Percentiles rank a stretch among this genome's conserved stretches.
phyloP scores from a whole-genome alignment of 2,797 vertebrate genomes.

The Mus spretus region DNA sequence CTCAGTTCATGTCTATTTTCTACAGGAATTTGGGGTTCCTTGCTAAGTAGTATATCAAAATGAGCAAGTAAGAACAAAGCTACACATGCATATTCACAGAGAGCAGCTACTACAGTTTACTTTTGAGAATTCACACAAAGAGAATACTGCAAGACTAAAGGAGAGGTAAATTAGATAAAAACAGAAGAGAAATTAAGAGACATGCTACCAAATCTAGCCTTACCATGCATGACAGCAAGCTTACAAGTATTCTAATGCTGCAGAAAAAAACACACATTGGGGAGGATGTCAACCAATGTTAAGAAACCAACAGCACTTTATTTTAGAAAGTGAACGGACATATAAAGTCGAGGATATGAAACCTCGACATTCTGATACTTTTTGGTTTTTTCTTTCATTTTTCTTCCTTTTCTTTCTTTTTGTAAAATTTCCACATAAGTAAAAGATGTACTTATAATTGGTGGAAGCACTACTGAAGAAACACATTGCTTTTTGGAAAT shows the following conservation, averaged over 20 bases:
- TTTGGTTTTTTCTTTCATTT: background rate
- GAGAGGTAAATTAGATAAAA: background rate
- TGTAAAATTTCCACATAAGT: background rate
- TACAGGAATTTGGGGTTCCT: background rate
- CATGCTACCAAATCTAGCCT: constrained; percentile 30
- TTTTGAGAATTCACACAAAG: background rate
- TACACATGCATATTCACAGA: background rate
- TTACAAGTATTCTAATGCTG: constrained; percentile 49
- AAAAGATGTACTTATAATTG: constrained; percentile 31
- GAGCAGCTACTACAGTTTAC: background rate
- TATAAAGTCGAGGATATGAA: background rate
- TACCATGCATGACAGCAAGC: background rate
- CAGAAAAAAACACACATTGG: background rate
- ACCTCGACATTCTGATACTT: background rate
- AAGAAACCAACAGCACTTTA: background rate
- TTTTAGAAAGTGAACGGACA: constrained; percentile 37
- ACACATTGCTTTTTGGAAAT: background rate
- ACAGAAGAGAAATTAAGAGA: background rate
- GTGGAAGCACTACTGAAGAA: background rate
- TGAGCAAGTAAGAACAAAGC: constrained; percentile 7
- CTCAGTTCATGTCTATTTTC: background rate
- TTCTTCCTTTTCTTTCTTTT: background rate
- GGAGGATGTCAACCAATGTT: constrained; percentile 15
- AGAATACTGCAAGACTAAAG: background rate
- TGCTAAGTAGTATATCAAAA: background rate